These are phyloP conservation scores for Atethmia centrago DNA, from an alignment of 2,888 invertebrate genomes.

Conservation along the genomic window DNA sequence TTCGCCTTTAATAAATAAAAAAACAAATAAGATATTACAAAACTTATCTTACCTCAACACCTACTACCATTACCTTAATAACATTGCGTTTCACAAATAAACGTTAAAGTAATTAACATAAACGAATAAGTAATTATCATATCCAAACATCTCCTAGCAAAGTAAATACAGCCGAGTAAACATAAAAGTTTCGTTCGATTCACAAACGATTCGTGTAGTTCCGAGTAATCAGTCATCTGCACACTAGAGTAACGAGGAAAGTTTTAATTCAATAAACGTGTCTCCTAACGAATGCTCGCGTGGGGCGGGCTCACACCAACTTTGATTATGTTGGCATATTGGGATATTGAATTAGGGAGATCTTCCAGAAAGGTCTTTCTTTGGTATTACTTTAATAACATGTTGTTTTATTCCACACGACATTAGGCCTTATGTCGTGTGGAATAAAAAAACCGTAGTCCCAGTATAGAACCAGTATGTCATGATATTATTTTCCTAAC, in stretches of 20 bases:
- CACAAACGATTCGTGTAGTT: conserved; percentile 50
- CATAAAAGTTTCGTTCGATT: conserved; percentile 44
- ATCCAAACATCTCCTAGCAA: conserved; percentile 35
- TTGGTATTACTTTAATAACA: conserved; percentile 15
- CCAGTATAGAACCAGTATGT: background rate
- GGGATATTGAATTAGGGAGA: conserved; percentile 20
- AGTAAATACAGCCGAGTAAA: conserved; percentile 29
- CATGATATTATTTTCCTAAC: background rate
- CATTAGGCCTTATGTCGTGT: too few relatives aligned
- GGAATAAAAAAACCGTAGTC: too few relatives aligned
- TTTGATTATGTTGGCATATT: conserved; percentile 47
- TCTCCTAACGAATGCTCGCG: conserved; percentile 43
- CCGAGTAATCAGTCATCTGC: conserved; percentile 61
- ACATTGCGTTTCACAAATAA: conserved; percentile 1
- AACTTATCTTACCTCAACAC: background rate
- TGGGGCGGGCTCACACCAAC: conserved; percentile 44
- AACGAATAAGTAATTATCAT: conserved; percentile 41
- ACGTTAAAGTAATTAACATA: conserved; percentile 19
- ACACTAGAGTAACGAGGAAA: conserved; percentile 65
- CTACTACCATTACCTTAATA: background rate
- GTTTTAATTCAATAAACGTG: conserved; percentile 69
- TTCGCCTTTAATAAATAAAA: too few relatives aligned
- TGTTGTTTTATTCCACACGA: background rate
- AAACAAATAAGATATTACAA: too few relatives aligned
- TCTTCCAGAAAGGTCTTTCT: conserved; percentile 21